Conservation (phyloP, 2,113 vertebrate genomes). For the Asarcornis scutulata region DNA sequence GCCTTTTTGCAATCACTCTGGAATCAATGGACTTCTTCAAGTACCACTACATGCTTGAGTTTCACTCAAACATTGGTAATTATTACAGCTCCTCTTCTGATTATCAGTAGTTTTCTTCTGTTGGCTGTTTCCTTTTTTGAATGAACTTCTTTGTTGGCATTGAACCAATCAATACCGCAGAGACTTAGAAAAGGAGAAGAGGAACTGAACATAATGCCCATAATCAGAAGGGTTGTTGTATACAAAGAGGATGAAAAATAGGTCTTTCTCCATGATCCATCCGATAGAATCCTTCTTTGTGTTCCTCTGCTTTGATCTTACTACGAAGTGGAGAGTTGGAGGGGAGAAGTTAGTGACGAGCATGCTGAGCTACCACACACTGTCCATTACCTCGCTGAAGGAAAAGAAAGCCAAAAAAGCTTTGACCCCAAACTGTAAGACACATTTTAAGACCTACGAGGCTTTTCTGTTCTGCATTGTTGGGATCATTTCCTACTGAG, state of each 20-base stretch:
- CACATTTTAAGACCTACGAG: neutral
- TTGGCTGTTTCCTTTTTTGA: slow-evolving; percentile 18
- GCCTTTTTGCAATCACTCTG: neutral
- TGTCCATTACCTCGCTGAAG: neutral
- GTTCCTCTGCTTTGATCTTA: slow-evolving; percentile 11
- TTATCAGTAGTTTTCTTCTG: neutral
- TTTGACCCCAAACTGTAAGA: neutral
- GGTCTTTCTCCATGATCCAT: neutral
- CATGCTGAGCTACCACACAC: slow-evolving; percentile 23
- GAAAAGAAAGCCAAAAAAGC: neutral
- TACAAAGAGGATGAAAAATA: neutral
- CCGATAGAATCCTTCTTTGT: neutral
- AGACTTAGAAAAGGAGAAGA: neutral
- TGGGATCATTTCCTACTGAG: slow-evolving; percentile 9
- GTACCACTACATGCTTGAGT: neutral
- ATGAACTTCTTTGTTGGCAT: neutral
- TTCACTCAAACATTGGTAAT: neutral
- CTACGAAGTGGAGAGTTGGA: neutral
- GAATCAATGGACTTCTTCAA: neutral
- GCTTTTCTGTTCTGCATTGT: neutral
- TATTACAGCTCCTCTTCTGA: neutral
- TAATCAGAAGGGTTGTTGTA: neutral
- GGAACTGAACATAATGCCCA: neutral
- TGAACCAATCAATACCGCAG: neutral
- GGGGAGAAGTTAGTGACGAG: neutral